Conservation (phyloP, 2,797 vertebrate genomes). For the Pristis pectinata region DNA sequence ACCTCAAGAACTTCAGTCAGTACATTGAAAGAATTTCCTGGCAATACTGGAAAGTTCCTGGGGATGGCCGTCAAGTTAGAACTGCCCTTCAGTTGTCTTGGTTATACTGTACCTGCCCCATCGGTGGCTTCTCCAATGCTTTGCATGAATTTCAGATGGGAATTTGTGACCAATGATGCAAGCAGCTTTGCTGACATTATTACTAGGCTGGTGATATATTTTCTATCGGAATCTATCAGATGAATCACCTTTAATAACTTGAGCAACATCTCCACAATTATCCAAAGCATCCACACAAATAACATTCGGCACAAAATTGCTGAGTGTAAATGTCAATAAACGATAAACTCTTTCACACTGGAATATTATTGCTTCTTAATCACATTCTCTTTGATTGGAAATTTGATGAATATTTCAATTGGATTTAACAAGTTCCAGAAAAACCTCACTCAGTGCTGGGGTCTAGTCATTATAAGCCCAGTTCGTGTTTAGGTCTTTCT, state of each 20-base stretch:
- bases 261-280: background rate
- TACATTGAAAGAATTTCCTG: background rate
- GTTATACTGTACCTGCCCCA: background rate
- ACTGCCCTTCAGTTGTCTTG: background rate
- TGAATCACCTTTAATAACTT: background rate
- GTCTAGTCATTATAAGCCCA: too few relatives aligned
- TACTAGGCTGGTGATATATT: background rate
- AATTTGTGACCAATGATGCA: background rate
- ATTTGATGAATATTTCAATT: background rate
- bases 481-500: background rate
- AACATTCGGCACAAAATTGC: background rate
- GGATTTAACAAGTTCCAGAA: background rate
- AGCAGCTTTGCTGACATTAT: background rate
- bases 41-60: background rate
- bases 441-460: background rate
- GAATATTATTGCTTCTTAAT: background rate
- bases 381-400: background rate
- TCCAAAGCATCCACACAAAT: background rate
- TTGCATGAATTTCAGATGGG: background rate
- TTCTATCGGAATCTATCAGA: background rate
- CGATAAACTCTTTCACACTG: background rate
- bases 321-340: background rate
- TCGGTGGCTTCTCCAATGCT: background rate
- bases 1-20: background rate
- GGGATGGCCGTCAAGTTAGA: background rate